Evolutionary conservation across 2,113 vertebrate genomes (phyloP).

Genomic region (Taurulus bubalis): DNA sequence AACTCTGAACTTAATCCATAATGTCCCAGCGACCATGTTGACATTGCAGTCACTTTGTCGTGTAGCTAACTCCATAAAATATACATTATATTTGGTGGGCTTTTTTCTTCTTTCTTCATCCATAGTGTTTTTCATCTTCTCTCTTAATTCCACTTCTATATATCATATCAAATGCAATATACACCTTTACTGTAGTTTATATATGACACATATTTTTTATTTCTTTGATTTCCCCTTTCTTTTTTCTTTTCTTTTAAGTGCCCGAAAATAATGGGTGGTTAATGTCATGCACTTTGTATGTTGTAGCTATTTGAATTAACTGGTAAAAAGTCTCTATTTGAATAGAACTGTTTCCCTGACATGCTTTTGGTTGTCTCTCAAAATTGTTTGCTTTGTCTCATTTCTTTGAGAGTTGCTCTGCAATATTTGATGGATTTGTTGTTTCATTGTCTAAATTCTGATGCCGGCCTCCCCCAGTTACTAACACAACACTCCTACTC

Average conservation of each 20-base stretch:
- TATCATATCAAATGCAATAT: background rate
- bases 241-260: background rate
- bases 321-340: background rate
- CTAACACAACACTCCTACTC: background rate
- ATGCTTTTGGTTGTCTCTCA: background rate
- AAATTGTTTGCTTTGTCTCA: slow-evolving; percentile 9
- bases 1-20: slow-evolving; percentile 40
- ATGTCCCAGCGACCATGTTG: background rate
- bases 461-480: slow-evolving; percentile 1
- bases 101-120: background rate
- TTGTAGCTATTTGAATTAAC: background rate
- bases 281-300: background rate
- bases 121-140: background rate
- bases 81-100: background rate
- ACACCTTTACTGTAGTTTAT: background rate
- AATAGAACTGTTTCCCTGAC: background rate
- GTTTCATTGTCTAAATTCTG: background rate
- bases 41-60: background rate
- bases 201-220: background rate
- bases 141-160: background rate
- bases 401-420: background rate
- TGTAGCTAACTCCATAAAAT: background rate
- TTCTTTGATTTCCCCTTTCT: too few species aligned
- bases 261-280: background rate
- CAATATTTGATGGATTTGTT: background rate